phyloP scores from a whole-genome alignment of 2,888 invertebrate genomes.

The Macrophya annulata region DNA sequence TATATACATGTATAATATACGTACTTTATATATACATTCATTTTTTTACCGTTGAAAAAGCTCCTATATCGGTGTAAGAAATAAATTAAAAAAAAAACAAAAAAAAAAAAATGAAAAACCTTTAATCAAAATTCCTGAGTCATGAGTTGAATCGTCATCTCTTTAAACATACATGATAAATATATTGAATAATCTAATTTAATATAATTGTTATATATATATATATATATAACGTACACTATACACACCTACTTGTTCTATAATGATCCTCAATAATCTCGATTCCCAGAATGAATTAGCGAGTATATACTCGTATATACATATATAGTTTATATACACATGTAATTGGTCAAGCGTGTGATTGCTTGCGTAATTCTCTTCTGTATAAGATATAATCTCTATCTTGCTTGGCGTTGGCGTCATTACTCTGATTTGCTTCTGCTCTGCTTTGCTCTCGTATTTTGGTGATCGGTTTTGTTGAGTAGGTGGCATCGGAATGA shows the following conservation, averaged over 20 bases:
- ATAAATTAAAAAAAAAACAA: too few relatives aligned
- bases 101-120: too few relatives aligned
- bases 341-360: background rate
- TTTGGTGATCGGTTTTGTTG: constrained; percentile 8
- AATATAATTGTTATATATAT: too few relatives aligned
- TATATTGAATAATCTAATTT: too few relatives aligned
- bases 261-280: constrained; percentile 3
- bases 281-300: background rate
- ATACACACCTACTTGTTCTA: background rate
- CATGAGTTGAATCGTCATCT: too few relatives aligned
- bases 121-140: too few relatives aligned
- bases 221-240: background rate
- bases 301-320: background rate
- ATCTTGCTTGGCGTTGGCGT: too few relatives aligned
- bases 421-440: too few relatives aligned
- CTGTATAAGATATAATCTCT: background rate
- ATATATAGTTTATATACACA: background rate
- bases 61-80: background rate
- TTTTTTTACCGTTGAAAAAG: background rate
- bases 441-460: background rate
- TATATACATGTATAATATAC: too few relatives aligned
- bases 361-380: constrained; percentile 5
- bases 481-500: background rate
- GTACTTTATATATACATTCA: background rate
- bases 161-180: too few relatives aligned